These are phyloP conservation scores for Plagodis dolabraria DNA, from an alignment of 2,888 invertebrate species.

Conservation along the genomic window DNA sequence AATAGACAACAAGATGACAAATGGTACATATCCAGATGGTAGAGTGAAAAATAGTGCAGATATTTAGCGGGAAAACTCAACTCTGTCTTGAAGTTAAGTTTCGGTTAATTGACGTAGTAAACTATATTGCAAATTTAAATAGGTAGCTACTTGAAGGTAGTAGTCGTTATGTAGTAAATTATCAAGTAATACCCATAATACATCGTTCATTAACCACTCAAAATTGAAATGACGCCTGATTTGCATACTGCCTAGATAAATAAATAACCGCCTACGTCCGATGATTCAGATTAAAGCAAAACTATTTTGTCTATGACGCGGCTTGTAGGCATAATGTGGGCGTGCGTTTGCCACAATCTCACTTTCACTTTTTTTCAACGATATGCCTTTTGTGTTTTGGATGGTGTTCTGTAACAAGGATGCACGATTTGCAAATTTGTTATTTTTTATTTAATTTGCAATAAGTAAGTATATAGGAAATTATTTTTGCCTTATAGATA, in stretches of 20 bases:
- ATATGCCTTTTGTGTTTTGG: conserved; percentile 81
- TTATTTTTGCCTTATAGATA: too few species aligned
- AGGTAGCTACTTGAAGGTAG: too few species aligned
- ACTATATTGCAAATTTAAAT: too few species aligned
- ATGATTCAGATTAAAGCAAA: conserved; percentile 33
- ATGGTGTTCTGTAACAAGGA: conserved; percentile 59
- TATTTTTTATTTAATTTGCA: conserved; percentile 1
- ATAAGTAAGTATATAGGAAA: too few species aligned
- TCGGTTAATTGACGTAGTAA: too few species aligned
- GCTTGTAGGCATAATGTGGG: conserved; percentile 38
- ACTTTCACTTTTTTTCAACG: conserved; percentile 82
- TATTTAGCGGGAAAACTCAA: too few species aligned
- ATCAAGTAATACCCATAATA: conserved; percentile 33
- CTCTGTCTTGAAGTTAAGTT: too few species aligned
- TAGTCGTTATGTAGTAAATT: too few species aligned
- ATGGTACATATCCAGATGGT: too few species aligned
- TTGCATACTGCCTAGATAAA: conserved; percentile 41
- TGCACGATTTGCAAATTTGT: conserved; percentile 29
- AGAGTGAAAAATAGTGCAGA: too few species aligned
- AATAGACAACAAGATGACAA: too few species aligned
- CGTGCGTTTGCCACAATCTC: conserved; percentile 47
- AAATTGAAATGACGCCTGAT: conserved; percentile 37
- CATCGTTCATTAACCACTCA: conserved; percentile 38
- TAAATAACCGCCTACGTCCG: conserved; percentile 40
- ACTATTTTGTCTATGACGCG: conserved; percentile 30